phyloP scores from a whole-genome alignment of 2,113 vertebrate genomes.

The Thamnophis sirtalis region DNA sequence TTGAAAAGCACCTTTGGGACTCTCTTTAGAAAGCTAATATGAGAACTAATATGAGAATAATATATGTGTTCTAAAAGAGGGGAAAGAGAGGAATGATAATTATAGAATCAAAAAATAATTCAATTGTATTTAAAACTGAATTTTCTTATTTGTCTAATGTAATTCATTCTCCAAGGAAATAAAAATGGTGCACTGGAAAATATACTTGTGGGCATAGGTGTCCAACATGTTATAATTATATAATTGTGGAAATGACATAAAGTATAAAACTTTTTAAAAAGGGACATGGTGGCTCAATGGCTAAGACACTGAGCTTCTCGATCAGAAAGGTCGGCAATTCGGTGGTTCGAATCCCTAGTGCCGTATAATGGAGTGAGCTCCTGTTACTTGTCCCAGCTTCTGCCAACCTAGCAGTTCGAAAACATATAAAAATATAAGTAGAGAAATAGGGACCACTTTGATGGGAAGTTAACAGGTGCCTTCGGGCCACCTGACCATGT shows the following conservation, averaged over 20 bases:
- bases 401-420: too few relatives aligned
- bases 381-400: too few relatives aligned
- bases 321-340: too few relatives aligned
- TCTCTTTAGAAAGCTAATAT: not conserved
- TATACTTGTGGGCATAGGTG: not conserved
- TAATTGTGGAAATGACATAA: not conserved
- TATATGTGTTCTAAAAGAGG: not conserved
- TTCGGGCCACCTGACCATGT: too few relatives aligned
- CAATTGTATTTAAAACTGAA: not conserved
- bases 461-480: too few relatives aligned
- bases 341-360: too few relatives aligned
- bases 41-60: not conserved
- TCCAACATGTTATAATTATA: not conserved
- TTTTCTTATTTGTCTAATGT: not conserved
- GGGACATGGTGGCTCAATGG: too few relatives aligned
- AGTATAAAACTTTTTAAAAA: not conserved
- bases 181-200: not conserved
- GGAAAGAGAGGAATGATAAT: not conserved
- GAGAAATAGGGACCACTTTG: too few relatives aligned
- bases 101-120: not conserved
- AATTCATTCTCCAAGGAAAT: not conserved
- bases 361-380: too few relatives aligned
- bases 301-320: too few relatives aligned
- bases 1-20: not conserved
- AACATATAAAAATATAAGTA: too few relatives aligned